phyloP scores from a whole-genome alignment of 64 coral and sea anemone genomes.

The Orbicella faveolata region DNA sequence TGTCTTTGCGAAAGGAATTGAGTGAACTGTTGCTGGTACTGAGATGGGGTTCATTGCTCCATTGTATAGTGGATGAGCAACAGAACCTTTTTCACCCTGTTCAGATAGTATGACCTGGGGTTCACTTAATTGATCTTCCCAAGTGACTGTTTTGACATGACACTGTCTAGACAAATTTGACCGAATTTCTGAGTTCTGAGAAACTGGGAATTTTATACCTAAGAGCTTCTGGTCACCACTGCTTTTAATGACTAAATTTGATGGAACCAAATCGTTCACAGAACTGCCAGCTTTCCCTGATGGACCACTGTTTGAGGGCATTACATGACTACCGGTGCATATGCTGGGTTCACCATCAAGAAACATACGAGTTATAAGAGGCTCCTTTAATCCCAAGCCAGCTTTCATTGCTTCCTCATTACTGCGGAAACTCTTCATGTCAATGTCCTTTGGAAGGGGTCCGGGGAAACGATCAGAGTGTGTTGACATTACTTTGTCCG shows the following conservation, averaged over 20 bases:
- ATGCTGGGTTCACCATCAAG: not conserved
- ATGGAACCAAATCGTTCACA: not conserved
- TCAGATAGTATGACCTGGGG: not conserved
- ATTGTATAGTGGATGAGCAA: not conserved
- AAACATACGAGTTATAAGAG: slow-evolving; percentile 54
- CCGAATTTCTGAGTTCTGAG: not conserved
- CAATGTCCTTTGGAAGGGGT: slow-evolving; percentile 38
- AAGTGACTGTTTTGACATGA: slow-evolving; percentile 58
- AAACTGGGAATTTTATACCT: slow-evolving; percentile 27
- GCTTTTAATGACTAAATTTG: slow-evolving; percentile 5
- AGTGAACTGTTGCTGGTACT: slow-evolving; percentile 34
- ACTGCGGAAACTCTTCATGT: slow-evolving; percentile 49
- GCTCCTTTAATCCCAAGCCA: slow-evolving; percentile 45
- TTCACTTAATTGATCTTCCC: slow-evolving; percentile 54
- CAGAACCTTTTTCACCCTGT: not conserved
- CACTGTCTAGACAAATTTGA: not conserved
- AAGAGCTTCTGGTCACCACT: not conserved
- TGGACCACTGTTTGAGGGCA: not conserved
- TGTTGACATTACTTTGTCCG: not conserved
- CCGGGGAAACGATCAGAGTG: slow-evolving; percentile 6
- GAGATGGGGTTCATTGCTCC: slow-evolving; percentile 21
- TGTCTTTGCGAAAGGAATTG: not conserved
- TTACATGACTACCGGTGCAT: not conserved
- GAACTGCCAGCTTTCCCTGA: not conserved
- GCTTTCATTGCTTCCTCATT: slow-evolving; percentile 27